phyloP scores from a whole-genome alignment of 2,888 invertebrate genomes.

The Podabrus alpinus region DNA sequence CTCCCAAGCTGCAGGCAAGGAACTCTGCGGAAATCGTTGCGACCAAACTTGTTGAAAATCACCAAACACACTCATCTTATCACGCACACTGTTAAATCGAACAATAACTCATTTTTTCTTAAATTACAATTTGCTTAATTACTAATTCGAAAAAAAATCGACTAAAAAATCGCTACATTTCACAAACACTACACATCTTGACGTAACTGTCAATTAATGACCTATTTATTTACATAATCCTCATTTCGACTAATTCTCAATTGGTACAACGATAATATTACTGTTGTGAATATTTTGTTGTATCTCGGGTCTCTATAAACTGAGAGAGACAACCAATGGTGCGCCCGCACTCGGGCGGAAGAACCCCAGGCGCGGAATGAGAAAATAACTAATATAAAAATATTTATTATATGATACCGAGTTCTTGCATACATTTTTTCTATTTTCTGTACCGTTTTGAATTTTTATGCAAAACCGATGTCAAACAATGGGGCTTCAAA shows the following conservation, averaged over 20 bases:
- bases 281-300: too few relatives aligned
- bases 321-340: too few relatives aligned
- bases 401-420: too few relatives aligned
- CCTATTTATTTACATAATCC: conserved; percentile 2
- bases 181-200: conserved; percentile 7
- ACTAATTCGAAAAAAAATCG: conserved; percentile 10
- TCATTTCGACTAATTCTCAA: conserved; percentile 1
- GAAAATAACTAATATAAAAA: too few relatives aligned
- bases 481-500: too few relatives aligned
- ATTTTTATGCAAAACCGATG: too few relatives aligned
- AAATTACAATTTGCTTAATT: conserved; percentile 14
- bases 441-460: too few relatives aligned
- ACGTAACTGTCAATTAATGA: conserved; percentile 4
- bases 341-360: too few relatives aligned
- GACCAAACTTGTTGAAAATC: conserved; percentile 92
- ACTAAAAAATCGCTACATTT: conserved; percentile 22
- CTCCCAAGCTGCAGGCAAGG: conserved; percentile 89
- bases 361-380: too few relatives aligned
- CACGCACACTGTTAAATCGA: not conserved
- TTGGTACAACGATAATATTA: not conserved
- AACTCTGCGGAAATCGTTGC: conserved; percentile 88
- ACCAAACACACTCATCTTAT: conserved; percentile 80
- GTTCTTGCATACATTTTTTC: too few relatives aligned
- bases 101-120: conserved; percentile 10
- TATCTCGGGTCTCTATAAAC: too few relatives aligned